Evolutionary conservation across 2,113 vertebrate species (phyloP).

Genomic region (Microcebus griseorufus): DNA sequence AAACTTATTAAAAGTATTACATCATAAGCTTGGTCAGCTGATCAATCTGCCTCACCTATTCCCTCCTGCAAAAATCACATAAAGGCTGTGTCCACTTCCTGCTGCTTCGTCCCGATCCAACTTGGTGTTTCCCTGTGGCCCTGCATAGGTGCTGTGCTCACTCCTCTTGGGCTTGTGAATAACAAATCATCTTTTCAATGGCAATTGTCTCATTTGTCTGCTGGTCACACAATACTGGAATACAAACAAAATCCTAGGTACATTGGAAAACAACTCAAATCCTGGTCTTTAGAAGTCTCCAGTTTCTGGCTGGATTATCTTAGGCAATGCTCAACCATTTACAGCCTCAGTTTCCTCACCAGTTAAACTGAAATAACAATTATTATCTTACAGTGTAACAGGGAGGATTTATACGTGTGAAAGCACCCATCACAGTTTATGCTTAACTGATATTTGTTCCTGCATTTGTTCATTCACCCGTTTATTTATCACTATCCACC

Average conservation of each 20-base stretch:
- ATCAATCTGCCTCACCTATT: neutral
- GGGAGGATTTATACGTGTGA: neutral
- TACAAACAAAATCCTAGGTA: neutral
- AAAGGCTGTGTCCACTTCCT: neutral
- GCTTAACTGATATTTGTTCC: neutral
- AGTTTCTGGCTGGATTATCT: neutral
- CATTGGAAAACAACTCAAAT: neutral
- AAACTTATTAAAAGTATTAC: neutral
- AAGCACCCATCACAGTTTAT: neutral
- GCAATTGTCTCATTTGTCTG: neutral
- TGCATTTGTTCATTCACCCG: neutral
- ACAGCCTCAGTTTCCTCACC: neutral
- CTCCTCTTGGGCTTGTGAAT: neutral
- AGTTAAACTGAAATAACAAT: neutral
- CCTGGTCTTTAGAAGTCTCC: neutral
- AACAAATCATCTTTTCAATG: neutral
- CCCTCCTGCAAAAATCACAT: neutral
- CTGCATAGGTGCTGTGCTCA: fast-evolving
- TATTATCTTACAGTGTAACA: neutral
- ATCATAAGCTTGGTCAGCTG: neutral
- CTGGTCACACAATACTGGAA: neutral
- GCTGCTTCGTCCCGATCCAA: neutral
- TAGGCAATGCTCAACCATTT: neutral
- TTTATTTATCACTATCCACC: neutral
- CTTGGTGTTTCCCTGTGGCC: neutral